Conservation (phyloP, 2,797 vertebrate species). For the Myotis vivesi region DNA sequence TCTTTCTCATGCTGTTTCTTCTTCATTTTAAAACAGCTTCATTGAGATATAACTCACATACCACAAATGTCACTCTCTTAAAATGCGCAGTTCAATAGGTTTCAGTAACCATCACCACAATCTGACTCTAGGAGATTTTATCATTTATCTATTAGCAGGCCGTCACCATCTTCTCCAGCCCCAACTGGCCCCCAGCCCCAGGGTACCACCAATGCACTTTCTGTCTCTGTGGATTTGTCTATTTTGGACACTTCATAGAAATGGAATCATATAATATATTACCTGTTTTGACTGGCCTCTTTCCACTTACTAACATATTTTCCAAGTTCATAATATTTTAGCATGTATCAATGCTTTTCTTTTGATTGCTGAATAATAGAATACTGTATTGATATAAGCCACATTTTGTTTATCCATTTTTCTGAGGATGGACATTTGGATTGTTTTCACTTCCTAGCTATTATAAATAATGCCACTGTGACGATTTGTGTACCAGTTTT, state of each 20-base stretch:
- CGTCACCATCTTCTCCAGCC: neutral
- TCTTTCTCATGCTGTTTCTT: neutral
- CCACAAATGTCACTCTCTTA: neutral
- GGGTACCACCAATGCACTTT: neutral
- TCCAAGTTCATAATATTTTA: neutral
- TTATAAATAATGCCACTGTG: neutral
- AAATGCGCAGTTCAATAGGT: neutral
- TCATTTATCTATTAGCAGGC: neutral
- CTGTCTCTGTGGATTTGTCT: neutral
- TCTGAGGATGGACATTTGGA: neutral
- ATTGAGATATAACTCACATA: neutral
- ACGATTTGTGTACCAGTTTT: neutral
- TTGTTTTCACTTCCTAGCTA: neutral
- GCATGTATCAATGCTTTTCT: neutral
- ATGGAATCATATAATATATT: neutral
- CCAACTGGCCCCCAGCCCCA: no score
- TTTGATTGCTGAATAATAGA: neutral
- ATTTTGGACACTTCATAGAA: neutral
- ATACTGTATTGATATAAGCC: neutral
- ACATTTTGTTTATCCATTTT: neutral
- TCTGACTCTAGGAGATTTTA: neutral
- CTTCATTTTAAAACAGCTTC: neutral
- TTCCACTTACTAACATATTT: neutral
- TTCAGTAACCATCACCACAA: neutral
- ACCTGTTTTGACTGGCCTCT: neutral